phyloP scores from a whole-genome alignment of 2,797 vertebrate genomes.

The Apodemus agrarius region DNA sequence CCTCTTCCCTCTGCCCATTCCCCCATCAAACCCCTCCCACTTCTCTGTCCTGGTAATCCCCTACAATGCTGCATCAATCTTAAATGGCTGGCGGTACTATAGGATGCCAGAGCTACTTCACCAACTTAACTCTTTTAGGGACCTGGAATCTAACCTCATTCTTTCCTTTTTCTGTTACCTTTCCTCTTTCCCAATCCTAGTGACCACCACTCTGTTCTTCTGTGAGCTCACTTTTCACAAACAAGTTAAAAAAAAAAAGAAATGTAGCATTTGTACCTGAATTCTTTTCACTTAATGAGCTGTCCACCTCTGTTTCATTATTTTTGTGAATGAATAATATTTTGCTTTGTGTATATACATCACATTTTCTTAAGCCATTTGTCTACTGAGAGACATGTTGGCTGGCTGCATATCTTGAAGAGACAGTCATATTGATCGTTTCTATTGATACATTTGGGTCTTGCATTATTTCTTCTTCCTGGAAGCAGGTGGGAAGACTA shows the following conservation, averaged over 20 bases:
- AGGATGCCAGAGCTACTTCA: background rate
- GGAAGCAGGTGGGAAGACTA: background rate
- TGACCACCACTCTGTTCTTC: background rate
- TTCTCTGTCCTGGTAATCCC: no score
- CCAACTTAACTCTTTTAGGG: background rate
- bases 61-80: no score
- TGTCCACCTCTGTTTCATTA: background rate
- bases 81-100: no score
- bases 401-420: background rate
- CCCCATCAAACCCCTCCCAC: no score
- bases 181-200: background rate
- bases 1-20: no score
- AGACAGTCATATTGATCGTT: background rate
- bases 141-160: background rate
- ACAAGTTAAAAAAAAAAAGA: background rate
- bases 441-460: background rate
- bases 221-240: background rate
- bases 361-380: background rate
- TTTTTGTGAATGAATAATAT: background rate
- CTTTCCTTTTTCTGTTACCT: fast-evolving
- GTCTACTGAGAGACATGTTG: background rate
- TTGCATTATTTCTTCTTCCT: conserved; percentile 29
- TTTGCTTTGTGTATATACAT: background rate
- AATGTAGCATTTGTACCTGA: background rate
- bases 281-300: background rate